Conservation (phyloP, 2,797 vertebrate species). For the Manis javanica region DNA sequence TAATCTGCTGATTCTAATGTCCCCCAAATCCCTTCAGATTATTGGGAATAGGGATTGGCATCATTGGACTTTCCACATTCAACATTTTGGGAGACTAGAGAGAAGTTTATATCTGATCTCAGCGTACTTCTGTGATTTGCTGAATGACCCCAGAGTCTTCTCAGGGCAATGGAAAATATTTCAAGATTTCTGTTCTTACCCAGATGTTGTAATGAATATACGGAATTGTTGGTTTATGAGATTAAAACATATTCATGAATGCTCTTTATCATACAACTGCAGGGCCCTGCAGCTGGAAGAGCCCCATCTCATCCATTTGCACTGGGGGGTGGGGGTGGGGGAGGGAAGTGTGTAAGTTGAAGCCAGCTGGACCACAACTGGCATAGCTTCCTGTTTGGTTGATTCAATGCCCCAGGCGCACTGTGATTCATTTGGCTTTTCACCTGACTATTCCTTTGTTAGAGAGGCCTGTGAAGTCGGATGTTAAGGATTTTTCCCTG, state of each 20-base stretch:
- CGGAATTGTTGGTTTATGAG: neutral
- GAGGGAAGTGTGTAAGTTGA: neutral
- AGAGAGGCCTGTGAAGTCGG: neutral
- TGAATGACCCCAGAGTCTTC: slow-evolving; percentile 14
- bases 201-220: neutral
- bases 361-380: neutral
- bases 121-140: neutral
- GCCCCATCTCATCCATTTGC: neutral
- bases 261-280: neutral
- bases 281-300: neutral
- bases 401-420: neutral
- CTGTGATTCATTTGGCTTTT: slow-evolving; percentile 29
- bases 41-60: neutral
- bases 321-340: neutral
- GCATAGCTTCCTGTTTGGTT: neutral
- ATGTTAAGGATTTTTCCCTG: slow-evolving; percentile 10
- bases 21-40: neutral
- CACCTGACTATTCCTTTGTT: neutral
- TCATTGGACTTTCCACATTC: neutral
- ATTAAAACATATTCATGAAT: neutral
- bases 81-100: neutral
- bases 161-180: neutral
- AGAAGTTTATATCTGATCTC: neutral
- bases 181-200: neutral
- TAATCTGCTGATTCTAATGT: neutral